Conservation (phyloP, 2,888 invertebrate genomes). For the Tenthredo notha region DNA sequence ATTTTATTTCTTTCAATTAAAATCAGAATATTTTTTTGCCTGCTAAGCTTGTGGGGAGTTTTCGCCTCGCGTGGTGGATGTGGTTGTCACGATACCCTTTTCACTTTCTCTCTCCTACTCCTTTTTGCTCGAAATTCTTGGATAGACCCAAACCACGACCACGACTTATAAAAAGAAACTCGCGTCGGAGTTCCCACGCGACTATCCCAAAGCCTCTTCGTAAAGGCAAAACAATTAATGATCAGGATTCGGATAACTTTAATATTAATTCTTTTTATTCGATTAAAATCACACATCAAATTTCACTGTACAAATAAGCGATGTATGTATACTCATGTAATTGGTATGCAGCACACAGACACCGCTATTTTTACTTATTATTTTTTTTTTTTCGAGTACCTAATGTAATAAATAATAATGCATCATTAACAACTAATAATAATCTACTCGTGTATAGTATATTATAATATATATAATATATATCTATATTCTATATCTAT, state of each 20-base stretch:
- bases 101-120: no score
- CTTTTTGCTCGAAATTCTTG: no score
- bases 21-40: no score
- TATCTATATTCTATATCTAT: background rate
- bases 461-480: no score
- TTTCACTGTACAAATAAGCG: conserved; percentile 32
- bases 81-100: no score
- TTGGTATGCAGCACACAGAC: background rate
- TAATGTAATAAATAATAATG: conserved; percentile 8
- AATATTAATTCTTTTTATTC: background rate
- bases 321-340: background rate
- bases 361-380: background rate
- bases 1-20: no score
- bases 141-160: no score
- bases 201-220: background rate
- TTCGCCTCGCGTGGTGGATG: no score
- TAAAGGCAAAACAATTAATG: background rate
- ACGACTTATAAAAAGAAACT: no score
- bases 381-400: background rate
- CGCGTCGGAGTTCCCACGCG: no score
- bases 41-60: no score
- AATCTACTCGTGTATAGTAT: background rate
- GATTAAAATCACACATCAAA: conserved; percentile 17
- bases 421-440: background rate
- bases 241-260: background rate